phyloP scores from a whole-genome alignment of 2,888 invertebrate species.

The Augiades crinisus region DNA sequence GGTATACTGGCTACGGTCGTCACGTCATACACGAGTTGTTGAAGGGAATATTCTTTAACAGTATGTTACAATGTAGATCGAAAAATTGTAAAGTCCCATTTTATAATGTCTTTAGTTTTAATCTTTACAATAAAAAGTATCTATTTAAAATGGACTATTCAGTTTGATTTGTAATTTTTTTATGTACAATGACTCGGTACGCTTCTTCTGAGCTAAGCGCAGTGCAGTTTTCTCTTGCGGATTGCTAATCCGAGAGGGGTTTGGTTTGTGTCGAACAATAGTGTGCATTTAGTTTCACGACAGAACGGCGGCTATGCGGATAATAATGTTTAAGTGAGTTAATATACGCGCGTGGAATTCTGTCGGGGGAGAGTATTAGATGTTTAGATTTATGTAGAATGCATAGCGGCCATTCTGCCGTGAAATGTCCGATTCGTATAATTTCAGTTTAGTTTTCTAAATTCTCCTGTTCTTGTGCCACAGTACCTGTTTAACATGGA shows the following conservation, averaged over 20 bases:
- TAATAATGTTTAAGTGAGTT: conserved; percentile 33
- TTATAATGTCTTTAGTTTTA: conserved; percentile 41
- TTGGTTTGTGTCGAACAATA: conserved; percentile 38
- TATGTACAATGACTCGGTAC: conserved; percentile 29
- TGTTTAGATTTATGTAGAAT: conserved; percentile 34
- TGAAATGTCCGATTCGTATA: conserved; percentile 47
- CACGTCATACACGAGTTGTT: conserved; percentile 1
- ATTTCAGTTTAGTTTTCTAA: conserved; percentile 48
- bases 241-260: too few relatives aligned
- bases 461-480: conserved; percentile 59
- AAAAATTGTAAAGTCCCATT: conserved; percentile 49
- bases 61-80: conserved; percentile 48
- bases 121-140: conserved; percentile 32
- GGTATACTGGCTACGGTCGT: not conserved
- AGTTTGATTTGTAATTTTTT: conserved; percentile 29
- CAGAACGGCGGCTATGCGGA: conserved; percentile 50
- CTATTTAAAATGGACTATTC: conserved; percentile 35
- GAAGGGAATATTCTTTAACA: conserved; percentile 18
- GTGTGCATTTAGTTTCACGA: conserved; percentile 67
- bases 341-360: conserved; percentile 42
- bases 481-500: conserved; percentile 52
- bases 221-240: too few relatives aligned
- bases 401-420: conserved; percentile 56
- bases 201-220: conserved; percentile 23
- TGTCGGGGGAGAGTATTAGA: conserved; percentile 39